Percentiles rank a stretch among this genome's conserved stretches.
Conservation (phyloP, 53 echinoderm and acorn worm species). For the Arbacia lixula region DNA sequence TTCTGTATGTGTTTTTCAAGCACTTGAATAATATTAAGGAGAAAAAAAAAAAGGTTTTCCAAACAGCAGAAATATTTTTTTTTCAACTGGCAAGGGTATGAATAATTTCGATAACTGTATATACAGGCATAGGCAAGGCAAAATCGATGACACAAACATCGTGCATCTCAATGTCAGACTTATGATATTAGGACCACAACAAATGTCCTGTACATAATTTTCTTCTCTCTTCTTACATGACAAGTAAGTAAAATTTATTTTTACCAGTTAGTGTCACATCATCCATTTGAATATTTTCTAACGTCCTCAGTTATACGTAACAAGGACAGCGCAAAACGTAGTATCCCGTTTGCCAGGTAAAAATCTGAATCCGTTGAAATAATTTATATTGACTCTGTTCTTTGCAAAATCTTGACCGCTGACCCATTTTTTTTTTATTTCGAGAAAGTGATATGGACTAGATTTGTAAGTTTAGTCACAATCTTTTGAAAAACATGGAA, state of each 20-base stretch:
- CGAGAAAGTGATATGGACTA: too few relatives aligned
- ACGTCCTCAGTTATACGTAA: slow-evolving; percentile 3
- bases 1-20: too few relatives aligned
- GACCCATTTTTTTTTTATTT: too few relatives aligned
- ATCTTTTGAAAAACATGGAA: too few relatives aligned
- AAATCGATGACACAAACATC: slow-evolving; percentile 1
- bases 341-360: not conserved
- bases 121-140: slow-evolving; percentile 2
- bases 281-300: slow-evolving; percentile 10
- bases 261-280: slow-evolving; percentile 2
- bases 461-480: too few relatives aligned
- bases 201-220: slow-evolving; percentile 14
- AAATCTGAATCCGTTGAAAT: not conserved
- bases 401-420: too few relatives aligned
- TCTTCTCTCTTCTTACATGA: slow-evolving; percentile 14
- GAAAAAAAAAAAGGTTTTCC: too few relatives aligned
- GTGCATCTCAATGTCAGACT: slow-evolving; percentile 18
- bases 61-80: too few relatives aligned
- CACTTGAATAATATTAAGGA: too few relatives aligned
- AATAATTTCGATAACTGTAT: too few relatives aligned
- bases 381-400: too few relatives aligned
- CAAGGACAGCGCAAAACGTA: not conserved
- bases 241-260: not conserved
- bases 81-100: too few relatives aligned
- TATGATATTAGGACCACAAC: not conserved